Base-by-base conservation (phyloP, 1,140 invertebrate species). In the Lepidostoma basale region DNA sequence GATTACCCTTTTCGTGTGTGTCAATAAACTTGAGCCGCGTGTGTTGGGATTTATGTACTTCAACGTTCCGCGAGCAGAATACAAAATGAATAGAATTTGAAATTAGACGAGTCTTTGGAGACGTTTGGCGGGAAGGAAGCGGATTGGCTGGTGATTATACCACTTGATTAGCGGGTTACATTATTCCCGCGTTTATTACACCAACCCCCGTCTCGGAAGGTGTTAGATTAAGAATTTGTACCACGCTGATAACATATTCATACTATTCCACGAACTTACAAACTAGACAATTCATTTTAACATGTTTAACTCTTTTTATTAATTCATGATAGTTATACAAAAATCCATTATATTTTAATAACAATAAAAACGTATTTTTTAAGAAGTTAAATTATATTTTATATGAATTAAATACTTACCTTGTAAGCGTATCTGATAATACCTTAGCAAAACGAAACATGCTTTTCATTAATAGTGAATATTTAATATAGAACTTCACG, bases 61-160 rank as follows among this genome's bases (percentile, higher is more conserved):
- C n/a, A 30, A 39, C 18, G 30, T 56, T 33, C 36, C 62, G 62
- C 45, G 44, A 36, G 25, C 59, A 59, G 70, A 72, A 72, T 72
- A 68, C 70, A 59, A 68, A 72, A 72, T 72, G 65, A 68, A 72
- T 68, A 65, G 70, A 72, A 72, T 72, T 68, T 69, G 42, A 58
- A 45, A 72, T 72, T 68, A 68, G 66, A 72, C 58, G 67, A 68
- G 67, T 69, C 70, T 69, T 66, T 52, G 52, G 70, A 72, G 70
- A 66, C 62, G 64, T 39, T 33, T 22, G 40, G 52, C 39, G 47
- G 44, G 45, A 45, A 49, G 22, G 28, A 30, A 54, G 62, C 45
- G 22, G 40, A 44, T 67, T 36, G 26, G 63, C 28, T 44, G 67
- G 65, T 72, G 70, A 72, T 72, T 72, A 72, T 69, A 62, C 70